phyloP scores from a whole-genome alignment of 2,888 invertebrate species.

The Drosophila stalkeri region DNA sequence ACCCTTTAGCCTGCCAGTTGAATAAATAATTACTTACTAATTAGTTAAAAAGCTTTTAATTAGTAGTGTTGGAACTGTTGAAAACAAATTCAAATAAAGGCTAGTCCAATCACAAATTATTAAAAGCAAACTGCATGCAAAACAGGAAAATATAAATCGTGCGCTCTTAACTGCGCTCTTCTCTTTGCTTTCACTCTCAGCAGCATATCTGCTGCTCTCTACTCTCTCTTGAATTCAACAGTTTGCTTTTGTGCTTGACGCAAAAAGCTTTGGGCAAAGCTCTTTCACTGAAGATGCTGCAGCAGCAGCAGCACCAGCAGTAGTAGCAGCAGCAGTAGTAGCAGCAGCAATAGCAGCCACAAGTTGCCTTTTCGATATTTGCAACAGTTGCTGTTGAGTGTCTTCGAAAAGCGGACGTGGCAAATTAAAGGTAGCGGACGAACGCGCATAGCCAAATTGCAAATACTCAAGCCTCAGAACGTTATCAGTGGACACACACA shows the following conservation, averaged over 20 bases:
- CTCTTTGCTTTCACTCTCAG: neutral
- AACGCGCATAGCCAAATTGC: conserved; percentile 39
- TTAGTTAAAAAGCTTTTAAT: conserved; percentile 12
- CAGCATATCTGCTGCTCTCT: neutral
- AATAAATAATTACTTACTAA: conserved; percentile 5
- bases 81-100: conserved; percentile 3
- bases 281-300: conserved; percentile 48
- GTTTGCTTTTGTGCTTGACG: conserved; percentile 61
- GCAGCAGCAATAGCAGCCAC: conserved; percentile 59
- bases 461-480: conserved; percentile 27
- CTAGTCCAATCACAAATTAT: conserved; percentile 5
- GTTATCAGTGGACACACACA: conserved; percentile 62
- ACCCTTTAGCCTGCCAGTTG: neutral
- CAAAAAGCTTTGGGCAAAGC: conserved; percentile 40
- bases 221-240: conserved; percentile 56
- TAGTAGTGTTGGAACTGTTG: neutral
- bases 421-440: conserved; percentile 64
- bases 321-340: conserved; percentile 47
- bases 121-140: conserved; percentile 4
- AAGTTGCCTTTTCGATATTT: conserved; percentile 77
- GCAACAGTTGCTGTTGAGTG: conserved; percentile 83
- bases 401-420: conserved; percentile 78
- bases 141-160: neutral
- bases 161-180: conserved; percentile 30
- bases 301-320: conserved; percentile 8